These are phyloP conservation scores for Stegostoma tigrinum DNA, from an alignment of 2,113 vertebrate genomes.

Conservation along the genomic window DNA sequence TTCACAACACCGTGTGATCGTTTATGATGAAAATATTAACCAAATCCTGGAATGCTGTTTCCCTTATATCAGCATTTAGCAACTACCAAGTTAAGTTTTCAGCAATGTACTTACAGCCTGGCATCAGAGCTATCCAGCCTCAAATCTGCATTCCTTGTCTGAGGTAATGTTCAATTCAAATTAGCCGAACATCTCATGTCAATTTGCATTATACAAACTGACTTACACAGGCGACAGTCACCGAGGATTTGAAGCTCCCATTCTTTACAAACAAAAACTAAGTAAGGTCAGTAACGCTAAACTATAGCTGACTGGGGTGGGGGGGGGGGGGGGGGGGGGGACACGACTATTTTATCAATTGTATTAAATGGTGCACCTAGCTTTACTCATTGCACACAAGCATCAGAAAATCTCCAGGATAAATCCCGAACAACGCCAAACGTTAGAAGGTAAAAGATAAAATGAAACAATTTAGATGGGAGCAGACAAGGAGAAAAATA, in stretches of 20 bases:
- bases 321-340: neutral
- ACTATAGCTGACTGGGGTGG: neutral
- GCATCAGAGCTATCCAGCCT: neutral
- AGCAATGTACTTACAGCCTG: neutral
- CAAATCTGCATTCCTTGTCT: neutral
- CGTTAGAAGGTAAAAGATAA: neutral
- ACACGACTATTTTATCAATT: neutral
- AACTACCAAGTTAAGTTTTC: neutral
- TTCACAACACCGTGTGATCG: neutral
- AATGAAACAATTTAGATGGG: neutral
- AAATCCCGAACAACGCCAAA: neutral
- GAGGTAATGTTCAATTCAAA: neutral
- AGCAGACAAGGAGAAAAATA: neutral
- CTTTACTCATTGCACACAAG: neutral
- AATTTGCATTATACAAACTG: neutral
- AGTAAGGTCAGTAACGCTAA: slow-evolving; percentile 17
- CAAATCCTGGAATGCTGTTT: neutral
- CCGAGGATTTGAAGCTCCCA: neutral
- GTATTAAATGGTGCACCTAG: neutral
- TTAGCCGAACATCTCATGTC: neutral
- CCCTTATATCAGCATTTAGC: neutral
- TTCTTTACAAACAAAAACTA: neutral
- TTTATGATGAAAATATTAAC: neutral
- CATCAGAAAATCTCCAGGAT: neutral
- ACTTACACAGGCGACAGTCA: neutral